These are phyloP conservation scores for Leptopterna dolabrata DNA, from an alignment of 2,888 invertebrate species.

Conservation along the genomic window DNA sequence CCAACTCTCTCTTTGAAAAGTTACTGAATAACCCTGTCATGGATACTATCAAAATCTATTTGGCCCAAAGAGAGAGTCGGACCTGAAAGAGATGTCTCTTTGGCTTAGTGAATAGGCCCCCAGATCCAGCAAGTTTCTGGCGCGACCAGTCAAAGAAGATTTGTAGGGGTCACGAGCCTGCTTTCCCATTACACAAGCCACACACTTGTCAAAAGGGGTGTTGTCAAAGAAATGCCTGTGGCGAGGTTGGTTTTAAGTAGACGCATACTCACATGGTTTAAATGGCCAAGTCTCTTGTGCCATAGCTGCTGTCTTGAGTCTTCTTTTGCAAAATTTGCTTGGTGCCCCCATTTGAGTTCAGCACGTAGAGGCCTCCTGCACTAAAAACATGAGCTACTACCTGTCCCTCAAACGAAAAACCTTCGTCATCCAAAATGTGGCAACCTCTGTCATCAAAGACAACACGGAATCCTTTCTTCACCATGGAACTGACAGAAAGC, in stretches of 20 bases:
- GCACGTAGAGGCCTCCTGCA: background rate
- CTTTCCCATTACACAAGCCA: constrained; percentile 48
- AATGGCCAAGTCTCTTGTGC: too few relatives aligned
- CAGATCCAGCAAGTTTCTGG: background rate
- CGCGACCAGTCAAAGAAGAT: too few relatives aligned
- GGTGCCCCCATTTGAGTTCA: background rate
- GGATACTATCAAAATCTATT: background rate
- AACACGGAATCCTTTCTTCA: too few relatives aligned
- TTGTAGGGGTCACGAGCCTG: constrained; percentile 39
- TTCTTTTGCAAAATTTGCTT: too few relatives aligned
- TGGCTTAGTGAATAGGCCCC: too few relatives aligned
- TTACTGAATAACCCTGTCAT: too few relatives aligned
- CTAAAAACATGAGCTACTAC: background rate
- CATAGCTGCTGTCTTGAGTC: too few relatives aligned
- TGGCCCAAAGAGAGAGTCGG: too few relatives aligned
- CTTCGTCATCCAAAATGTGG: background rate
- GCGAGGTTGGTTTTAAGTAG: background rate
- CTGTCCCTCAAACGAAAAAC: constrained; percentile 22
- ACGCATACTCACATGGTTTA: constrained; percentile 8
- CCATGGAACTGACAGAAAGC: too few relatives aligned
- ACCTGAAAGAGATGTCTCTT: too few relatives aligned
- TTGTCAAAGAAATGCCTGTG: background rate
- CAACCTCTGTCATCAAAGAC: too few relatives aligned
- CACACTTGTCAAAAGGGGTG: constrained; percentile 19
- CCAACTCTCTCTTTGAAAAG: too few relatives aligned